A percentile compares a stretch with the other conserved stretches of the same genome.
These are phyloP conservation scores for Uropsilus gracilis DNA, from an alignment of 2,113 vertebrate genomes.

Conservation along the genomic window DNA sequence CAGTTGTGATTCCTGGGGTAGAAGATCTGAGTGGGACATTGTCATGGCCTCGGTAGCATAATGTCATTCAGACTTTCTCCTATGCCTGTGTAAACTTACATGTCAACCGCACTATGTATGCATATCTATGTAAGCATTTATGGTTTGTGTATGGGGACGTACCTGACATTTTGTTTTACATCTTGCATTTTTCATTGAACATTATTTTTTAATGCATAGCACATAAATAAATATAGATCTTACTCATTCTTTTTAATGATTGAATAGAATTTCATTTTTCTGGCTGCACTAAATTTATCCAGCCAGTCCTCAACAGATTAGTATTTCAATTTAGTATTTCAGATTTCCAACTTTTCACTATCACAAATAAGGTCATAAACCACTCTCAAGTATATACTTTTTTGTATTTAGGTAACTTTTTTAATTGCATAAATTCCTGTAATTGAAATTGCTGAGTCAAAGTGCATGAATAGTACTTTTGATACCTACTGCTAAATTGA, in stretches of 20 bases:
- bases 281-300: background rate
- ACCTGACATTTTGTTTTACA: background rate
- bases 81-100: too few species aligned
- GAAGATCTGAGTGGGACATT: background rate
- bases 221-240: background rate
- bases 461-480: background rate
- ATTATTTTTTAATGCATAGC: background rate
- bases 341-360: background rate
- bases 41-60: background rate
- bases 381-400: background rate
- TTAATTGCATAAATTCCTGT: background rate
- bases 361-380: background rate
- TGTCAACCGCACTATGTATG: background rate
- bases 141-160: background rate
- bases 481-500: background rate
- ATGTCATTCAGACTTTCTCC: background rate
- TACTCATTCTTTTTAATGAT: background rate
- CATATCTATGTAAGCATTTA: background rate
- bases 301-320: background rate
- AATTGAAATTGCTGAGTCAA: background rate
- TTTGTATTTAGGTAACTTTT: background rate
- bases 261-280: conserved; percentile 8
- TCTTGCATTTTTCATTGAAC: background rate
- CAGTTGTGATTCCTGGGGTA: background rate
- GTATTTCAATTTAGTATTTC: background rate